These are phyloP conservation scores for Tipula lateralis DNA, from an alignment of 2,888 invertebrate species.

Conservation along the genomic window DNA sequence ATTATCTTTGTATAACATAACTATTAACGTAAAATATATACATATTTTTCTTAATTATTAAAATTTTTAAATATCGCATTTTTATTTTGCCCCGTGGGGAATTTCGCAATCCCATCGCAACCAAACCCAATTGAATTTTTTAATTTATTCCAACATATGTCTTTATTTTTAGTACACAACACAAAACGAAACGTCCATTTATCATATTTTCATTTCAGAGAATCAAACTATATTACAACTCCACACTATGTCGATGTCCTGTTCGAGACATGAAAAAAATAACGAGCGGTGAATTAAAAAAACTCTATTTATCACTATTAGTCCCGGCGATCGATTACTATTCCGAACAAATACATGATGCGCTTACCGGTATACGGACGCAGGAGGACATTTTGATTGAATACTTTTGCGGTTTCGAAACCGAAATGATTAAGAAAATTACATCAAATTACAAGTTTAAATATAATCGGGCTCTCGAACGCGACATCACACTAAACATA, in stretches of 20 bases:
- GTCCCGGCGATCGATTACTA: constrained; percentile 79
- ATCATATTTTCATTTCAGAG: neutral
- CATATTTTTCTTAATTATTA: neutral
- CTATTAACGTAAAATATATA: neutral
- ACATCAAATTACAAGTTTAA: constrained; percentile 70
- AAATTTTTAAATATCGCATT: neutral
- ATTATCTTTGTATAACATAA: neutral
- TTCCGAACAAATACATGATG: constrained; percentile 76
- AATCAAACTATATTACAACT: neutral
- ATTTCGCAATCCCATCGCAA: neutral
- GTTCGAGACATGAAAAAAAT: constrained; percentile 83
- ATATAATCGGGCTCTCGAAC: constrained; percentile 55
- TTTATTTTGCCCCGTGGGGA: neutral
- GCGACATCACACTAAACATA: constrained; percentile 80
- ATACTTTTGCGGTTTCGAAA: constrained; percentile 80
- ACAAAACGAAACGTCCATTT: neutral
- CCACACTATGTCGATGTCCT: constrained; percentile 55
- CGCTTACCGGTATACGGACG: constrained; percentile 78
- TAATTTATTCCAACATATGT: neutral
- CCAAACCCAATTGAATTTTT: neutral
- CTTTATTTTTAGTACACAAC: neutral
- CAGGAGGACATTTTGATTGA: constrained; percentile 86
- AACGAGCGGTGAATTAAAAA: constrained; percentile 82
- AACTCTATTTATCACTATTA: constrained; percentile 75
- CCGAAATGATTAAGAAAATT: constrained; percentile 75